phyloP scores from a whole-genome alignment of 2,888 invertebrate species.

The Nymphalis polychloros region DNA sequence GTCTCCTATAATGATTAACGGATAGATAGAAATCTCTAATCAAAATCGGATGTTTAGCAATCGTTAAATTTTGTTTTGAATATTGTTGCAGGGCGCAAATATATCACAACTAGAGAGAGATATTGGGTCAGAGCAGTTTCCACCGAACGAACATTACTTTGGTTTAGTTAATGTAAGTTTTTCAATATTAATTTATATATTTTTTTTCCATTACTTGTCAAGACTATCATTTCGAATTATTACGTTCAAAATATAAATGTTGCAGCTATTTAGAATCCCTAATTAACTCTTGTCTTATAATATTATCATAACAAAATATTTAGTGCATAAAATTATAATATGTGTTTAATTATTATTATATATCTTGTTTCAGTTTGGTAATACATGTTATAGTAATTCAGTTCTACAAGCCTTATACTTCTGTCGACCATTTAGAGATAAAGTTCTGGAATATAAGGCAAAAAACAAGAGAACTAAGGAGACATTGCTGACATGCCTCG shows the following conservation, averaged over 20 bases:
- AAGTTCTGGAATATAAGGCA: conserved; percentile 98
- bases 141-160: conserved; percentile 99
- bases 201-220: not conserved
- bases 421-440: conserved; percentile 99
- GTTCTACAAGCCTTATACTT: conserved; percentile 99
- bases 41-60: conserved; percentile 22
- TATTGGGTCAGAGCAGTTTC: conserved; percentile 99
- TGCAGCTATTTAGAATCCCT: not conserved
- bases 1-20: conserved; percentile 3
- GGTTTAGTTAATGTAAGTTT: conserved; percentile 98
- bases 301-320: not conserved
- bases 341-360: conserved; percentile 11
- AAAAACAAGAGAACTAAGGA: conserved; percentile 98
- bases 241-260: not conserved
- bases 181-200: conserved; percentile 1
- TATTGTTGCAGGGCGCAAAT: conserved; percentile 93
- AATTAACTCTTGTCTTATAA: not conserved
- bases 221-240: not conserved
- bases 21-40: conserved; percentile 31
- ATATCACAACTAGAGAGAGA: conserved; percentile 99
- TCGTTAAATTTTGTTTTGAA: conserved; percentile 20
- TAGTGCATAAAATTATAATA: not conserved
- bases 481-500: conserved; percentile 97
- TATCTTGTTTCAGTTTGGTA: conserved; percentile 92
- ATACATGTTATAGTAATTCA: conserved; percentile 99